Evolutionary conservation across 1,140 invertebrate species (phyloP), one percentile per base, ranked within the genome.

Genomic region (Lepidurus packardi): DNA sequence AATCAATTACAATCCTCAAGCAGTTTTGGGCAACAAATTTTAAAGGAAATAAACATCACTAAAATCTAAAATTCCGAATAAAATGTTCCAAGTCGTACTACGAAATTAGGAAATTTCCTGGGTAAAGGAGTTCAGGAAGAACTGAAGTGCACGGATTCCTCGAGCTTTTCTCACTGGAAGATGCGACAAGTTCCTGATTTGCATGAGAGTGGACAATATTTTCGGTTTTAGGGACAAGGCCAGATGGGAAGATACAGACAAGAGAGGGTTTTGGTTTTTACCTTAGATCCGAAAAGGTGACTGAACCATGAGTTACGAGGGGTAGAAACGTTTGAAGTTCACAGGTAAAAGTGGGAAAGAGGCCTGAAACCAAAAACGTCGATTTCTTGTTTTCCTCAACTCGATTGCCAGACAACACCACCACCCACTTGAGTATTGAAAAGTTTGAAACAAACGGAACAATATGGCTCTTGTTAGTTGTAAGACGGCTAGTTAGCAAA

Each of bases 181-280:
- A 47, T 21, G 53, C 53, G 53, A 65, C 53, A 65, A n/a, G 53
- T 65, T 65, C 53, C 13, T 21, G 53, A n/a, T 65, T 65, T 65
- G 53, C 53, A 16, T 65, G 16, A 21, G 21, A 9, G 13, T 16
- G 16, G 13, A 21, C 6, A 65, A 21, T 65, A 65, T 65, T 65
- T 65, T 65, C 53, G 4, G 21, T 11, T 21, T 65, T 11, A 21
- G 53, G 13, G 53, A 65, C 13, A 16, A 65, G 21, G 13, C 53
- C 16, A 65, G 13, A 65, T 65, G 7, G 53, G 53, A 21, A 47
- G 53, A 65, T 65, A 65, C 6, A 16, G 21, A 16, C 53, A 65
- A 65, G 7, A 65, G 53, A 65, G 53, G 13, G 53, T 34, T 34
- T 34, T 34, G 53, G 53, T 65, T 65, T 65, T 65, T 65, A 65